A percentile compares a stretch with the other conserved stretches of the same genome.
Conservation (phyloP, 2,888 invertebrate species). For the Xestobium rufovillosum region DNA sequence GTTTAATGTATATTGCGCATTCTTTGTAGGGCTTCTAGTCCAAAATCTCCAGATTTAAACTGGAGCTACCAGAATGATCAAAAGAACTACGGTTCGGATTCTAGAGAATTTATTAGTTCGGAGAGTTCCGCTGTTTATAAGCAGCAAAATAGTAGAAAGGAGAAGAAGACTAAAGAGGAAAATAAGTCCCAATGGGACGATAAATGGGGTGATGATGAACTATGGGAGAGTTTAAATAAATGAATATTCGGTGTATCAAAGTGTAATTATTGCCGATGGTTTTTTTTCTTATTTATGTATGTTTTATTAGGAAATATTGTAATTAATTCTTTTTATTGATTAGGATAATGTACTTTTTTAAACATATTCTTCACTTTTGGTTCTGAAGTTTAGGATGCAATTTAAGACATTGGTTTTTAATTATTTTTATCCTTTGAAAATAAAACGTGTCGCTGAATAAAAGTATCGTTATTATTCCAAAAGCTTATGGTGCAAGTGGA, state of each 20-base stretch:
- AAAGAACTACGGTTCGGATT: conserved; percentile 36
- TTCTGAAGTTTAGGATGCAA: too few relatives aligned
- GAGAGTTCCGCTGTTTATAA: conserved; percentile 34
- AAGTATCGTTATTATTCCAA: too few relatives aligned
- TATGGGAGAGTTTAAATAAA: conserved; percentile 55
- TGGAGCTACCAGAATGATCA: conserved; percentile 39
- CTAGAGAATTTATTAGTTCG: conserved; percentile 28
- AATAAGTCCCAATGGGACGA: conserved; percentile 36
- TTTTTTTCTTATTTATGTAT: too few relatives aligned
- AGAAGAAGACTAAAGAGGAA: conserved; percentile 30
- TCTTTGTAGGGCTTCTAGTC: conserved; percentile 38
- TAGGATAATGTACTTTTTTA: too few relatives aligned
- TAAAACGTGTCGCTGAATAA: too few relatives aligned
- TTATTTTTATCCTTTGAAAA: too few relatives aligned
- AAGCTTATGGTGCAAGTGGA: too few relatives aligned
- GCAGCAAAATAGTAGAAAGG: conserved; percentile 28
- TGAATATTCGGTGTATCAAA: conserved; percentile 34
- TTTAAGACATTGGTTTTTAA: too few relatives aligned
- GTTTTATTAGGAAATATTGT: too few relatives aligned
- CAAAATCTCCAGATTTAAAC: conserved; percentile 36
- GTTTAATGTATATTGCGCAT: not conserved
- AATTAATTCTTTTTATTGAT: too few relatives aligned
- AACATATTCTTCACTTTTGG: too few relatives aligned
- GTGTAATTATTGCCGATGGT: too few relatives aligned
- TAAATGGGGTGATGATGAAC: conserved; percentile 52